Percentiles rank a stretch among this genome's conserved stretches.
These are phyloP conservation scores for Tauraco hartlaubi DNA, from an alignment of 2,797 vertebrate species.

Conservation along the genomic window DNA sequence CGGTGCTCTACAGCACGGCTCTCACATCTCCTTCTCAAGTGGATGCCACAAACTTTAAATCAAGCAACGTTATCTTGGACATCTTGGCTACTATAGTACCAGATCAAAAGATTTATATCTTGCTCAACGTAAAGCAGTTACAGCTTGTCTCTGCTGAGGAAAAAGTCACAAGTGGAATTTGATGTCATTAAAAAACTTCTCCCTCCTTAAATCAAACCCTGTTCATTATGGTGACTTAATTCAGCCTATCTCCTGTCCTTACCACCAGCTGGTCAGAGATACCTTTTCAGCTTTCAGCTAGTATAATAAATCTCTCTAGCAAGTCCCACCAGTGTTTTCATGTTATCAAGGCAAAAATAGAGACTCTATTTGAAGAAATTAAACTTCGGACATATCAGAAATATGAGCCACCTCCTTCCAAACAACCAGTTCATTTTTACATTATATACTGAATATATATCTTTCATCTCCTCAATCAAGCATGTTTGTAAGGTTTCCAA, in stretches of 20 bases:
- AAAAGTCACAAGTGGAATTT: constrained; percentile 23
- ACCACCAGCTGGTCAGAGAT: constrained; percentile 37
- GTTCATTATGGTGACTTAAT: constrained; percentile 10
- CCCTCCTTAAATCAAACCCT: constrained; percentile 6
- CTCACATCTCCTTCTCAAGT: neutral
- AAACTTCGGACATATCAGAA: constrained; percentile 15
- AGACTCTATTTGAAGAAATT: constrained; percentile 28
- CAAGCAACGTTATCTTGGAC: neutral
- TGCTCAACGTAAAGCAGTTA: neutral
- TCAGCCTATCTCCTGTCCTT: neutral
- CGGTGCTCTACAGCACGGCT: fast-evolving
- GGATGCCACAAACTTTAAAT: neutral
- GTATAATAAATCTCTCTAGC: constrained; percentile 14
- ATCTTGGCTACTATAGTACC: neutral
- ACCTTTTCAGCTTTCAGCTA: constrained; percentile 31
- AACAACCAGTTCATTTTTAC: neutral
- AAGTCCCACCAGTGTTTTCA: neutral
- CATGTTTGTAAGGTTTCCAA: neutral
- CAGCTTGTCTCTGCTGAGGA: neutral
- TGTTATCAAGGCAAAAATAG: constrained; percentile 34
- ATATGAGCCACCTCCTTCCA: neutral
- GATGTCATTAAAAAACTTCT: neutral
- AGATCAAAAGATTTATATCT: constrained; percentile 14
- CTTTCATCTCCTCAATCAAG: neutral
- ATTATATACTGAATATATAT: neutral